Base-by-base conservation (phyloP, 2,888 invertebrate genomes). In the Pyrrhosoma nymphula region DNA sequence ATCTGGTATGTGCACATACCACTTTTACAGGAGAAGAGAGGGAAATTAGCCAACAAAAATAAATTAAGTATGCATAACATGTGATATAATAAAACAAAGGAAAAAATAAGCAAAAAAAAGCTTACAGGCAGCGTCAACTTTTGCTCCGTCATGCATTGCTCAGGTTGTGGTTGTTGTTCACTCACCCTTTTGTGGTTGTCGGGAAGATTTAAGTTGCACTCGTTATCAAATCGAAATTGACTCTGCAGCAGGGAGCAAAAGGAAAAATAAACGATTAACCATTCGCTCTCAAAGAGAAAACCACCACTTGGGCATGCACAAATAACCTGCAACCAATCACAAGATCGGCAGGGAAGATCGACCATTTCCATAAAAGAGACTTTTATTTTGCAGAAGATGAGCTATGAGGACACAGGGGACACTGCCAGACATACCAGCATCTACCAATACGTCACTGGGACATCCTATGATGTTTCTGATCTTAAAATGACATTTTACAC, bases 211-310 rank as follows among this genome's bases (percentile, higher is more conserved):
- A 99, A 98, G 98, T 99, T 99, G 98, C 99, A 99, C 98, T 99
- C 99, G 98, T 99, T 99, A 98, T 99, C 99, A 98, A 99, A 99
- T 97, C 99, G 98, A 98, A 99, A 99, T 97, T 99, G 99, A 98
- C 99, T 99, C 99, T 99, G 98, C 96, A 97, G 97, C 97, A 96
- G 96, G 96, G 97, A 97, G 97, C 96, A 96, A 96, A 96, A 96
- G 96, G 96, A 96, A 26, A 20, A 93, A 16, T 14, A n/a, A 47
- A 23, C 20, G 20, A 47, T 93, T 75, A 75, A 55, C n/a, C 23
- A 39, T 23, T 23, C 20, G 56, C 56, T 91, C 23, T 55, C 10
- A 23, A 20, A 14, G 35, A 60, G 56, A 18, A 56, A 56, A 90
- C 0, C 12, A 30, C 56, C 30, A 4, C 20, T 0, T 30, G 20